Evolutionary conservation across 2,797 vertebrate genomes (phyloP).

Genomic region (Hippoglossus hippoglossus): DNA sequence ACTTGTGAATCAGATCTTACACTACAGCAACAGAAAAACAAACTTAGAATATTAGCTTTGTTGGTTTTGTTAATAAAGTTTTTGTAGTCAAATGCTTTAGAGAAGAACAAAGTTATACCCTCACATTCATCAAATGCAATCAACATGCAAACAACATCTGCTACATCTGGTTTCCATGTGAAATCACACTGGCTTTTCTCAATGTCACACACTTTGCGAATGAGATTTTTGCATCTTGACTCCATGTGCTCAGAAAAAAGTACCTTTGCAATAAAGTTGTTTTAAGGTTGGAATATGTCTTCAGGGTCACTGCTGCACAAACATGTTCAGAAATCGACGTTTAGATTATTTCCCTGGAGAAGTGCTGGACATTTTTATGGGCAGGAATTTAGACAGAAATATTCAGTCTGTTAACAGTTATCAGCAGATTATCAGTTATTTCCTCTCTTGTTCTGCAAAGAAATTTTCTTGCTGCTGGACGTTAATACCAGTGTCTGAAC

Average conservation of each 20-base stretch:
- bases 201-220: slow-evolving; percentile 46
- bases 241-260: slow-evolving; percentile 32
- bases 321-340: not conserved
- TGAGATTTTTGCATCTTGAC: slow-evolving; percentile 45
- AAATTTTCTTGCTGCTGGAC: slow-evolving; percentile 14
- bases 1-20: not conserved
- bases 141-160: slow-evolving; percentile 38
- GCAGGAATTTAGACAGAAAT: not conserved
- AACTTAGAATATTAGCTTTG: not conserved
- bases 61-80: not conserved
- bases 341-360: not conserved
- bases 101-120: not conserved
- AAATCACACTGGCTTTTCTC: slow-evolving; percentile 28
- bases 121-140: slow-evolving; percentile 27
- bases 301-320: not conserved
- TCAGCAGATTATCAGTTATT: not conserved
- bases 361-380: not conserved
- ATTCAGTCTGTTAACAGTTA: not conserved
- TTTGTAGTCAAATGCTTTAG: not conserved
- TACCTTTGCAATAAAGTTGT: too few relatives aligned
- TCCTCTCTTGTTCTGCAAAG: slow-evolving; percentile 3
- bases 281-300: not conserved
- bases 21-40: not conserved
- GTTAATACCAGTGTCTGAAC: not conserved
- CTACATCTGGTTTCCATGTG: slow-evolving; percentile 53